These are phyloP conservation scores for Cervus canadensis DNA, from an alignment of 2,113 vertebrate species.

Conservation along the genomic window DNA sequence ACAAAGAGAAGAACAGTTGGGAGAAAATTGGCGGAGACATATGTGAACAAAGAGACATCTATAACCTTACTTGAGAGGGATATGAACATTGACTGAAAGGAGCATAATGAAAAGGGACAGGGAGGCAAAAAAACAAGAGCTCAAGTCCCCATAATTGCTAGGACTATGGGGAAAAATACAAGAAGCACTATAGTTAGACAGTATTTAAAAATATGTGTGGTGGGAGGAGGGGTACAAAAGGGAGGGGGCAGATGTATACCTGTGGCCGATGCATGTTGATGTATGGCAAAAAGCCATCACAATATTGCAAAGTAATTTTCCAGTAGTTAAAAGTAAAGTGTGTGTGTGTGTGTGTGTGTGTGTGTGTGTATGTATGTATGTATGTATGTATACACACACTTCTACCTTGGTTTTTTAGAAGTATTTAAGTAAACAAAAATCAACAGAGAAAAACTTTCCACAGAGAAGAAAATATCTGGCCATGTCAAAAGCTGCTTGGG, in stretches of 20 bases:
- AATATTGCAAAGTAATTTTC: neutral
- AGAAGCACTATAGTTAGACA: neutral
- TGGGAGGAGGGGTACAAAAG: neutral
- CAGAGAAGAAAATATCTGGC: neutral
- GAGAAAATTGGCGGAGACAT: neutral
- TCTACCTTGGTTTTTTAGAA: neutral
- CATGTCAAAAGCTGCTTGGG: neutral
- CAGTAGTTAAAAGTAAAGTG: neutral
- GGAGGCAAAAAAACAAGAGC: neutral
- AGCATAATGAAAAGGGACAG: neutral
- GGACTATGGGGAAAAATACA: neutral
- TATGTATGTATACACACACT: neutral
- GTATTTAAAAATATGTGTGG: neutral
- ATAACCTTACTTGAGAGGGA: neutral
- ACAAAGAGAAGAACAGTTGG: neutral
- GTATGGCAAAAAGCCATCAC: neutral
- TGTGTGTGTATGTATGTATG: neutral
- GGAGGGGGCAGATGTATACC: neutral
- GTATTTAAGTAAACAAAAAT: neutral
- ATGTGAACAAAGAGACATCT: neutral
- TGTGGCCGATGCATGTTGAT: neutral
- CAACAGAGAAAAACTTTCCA: neutral
- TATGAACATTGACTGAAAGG: neutral
- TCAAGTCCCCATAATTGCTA: neutral
- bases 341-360: neutral